Percentiles rank a stretch among this genome's conserved stretches.
Evolutionary conservation across 2,888 invertebrate genomes (phyloP).

Genomic region (Notodonta ziczac): DNA sequence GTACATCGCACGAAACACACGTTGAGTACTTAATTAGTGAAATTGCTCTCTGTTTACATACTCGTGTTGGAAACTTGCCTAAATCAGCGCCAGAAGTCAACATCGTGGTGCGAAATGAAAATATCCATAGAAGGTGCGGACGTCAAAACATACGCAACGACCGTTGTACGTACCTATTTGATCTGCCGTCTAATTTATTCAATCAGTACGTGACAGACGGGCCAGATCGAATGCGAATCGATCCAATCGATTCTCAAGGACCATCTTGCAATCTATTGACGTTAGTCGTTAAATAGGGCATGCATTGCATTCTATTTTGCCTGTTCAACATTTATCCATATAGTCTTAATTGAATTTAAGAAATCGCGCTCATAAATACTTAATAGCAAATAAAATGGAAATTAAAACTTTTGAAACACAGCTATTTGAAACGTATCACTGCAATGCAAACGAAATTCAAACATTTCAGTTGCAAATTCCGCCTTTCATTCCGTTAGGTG

Average conservation of each 20-base stretch:
- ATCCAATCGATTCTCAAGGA: slow-evolving; percentile 43
- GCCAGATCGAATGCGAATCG: slow-evolving; percentile 37
- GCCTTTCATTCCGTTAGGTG: not conserved
- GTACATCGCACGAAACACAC: slow-evolving; percentile 53
- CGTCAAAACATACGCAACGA: slow-evolving; percentile 12
- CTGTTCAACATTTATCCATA: not conserved
- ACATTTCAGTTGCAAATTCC: not conserved
- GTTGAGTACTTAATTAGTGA: slow-evolving; percentile 73
- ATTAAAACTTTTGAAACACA: not conserved
- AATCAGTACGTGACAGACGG: slow-evolving; percentile 22
- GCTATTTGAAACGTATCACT: not conserved
- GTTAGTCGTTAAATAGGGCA: not conserved
- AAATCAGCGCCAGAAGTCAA: slow-evolving; percentile 45
- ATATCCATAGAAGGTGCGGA: slow-evolving; percentile 24
- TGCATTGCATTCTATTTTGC: slow-evolving; percentile 1
- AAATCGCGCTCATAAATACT: too few species aligned
- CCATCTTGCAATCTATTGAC: slow-evolving; percentile 25
- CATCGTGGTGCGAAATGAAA: slow-evolving; percentile 21
- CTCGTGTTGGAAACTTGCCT: slow-evolving; percentile 61
- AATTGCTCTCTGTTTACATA: slow-evolving; percentile 70
- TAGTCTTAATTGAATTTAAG: too few species aligned
- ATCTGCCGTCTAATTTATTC: slow-evolving; percentile 30
- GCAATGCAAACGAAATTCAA: not conserved
- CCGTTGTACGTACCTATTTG: slow-evolving; percentile 7
- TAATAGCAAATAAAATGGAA: not conserved